Conservation (phyloP, 2,797 vertebrate species). For the Lepilemur ruficaudatus region DNA sequence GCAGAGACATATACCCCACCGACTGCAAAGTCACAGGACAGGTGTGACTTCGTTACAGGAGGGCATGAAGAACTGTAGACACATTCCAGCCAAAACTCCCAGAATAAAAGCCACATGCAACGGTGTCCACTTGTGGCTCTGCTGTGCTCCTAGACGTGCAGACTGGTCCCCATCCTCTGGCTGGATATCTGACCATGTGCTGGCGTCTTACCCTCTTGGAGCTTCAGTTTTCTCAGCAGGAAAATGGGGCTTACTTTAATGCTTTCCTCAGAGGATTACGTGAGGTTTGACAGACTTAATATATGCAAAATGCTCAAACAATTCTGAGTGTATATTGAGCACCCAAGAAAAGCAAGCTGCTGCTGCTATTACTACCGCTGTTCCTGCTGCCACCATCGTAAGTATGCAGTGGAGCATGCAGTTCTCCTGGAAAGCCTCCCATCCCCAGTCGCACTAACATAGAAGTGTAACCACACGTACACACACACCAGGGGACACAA, state of each 20-base stretch:
- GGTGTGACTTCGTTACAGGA: rapidly evolving
- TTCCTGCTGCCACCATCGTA: no score
- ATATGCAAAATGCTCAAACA: neutral
- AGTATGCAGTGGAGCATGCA: neutral
- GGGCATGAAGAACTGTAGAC: neutral
- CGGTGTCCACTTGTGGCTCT: neutral
- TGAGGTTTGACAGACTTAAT: neutral
- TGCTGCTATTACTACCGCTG: no score
- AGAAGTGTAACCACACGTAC: neutral
- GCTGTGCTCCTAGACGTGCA: neutral
- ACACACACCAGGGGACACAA: neutral
- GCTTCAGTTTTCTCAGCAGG: neutral
- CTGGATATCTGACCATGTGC: neutral
- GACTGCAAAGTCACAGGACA: neutral
- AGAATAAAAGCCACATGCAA: neutral
- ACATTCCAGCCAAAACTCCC: neutral
- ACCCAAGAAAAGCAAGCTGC: neutral
- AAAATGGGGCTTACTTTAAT: neutral
- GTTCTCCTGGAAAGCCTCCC: neutral
- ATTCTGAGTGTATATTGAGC: neutral
- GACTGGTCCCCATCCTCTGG: neutral
- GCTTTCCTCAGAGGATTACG: neutral
- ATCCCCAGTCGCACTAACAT: neutral
- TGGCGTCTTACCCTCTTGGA: neutral
- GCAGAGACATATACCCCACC: neutral